Percentiles rank a stretch among this genome's conserved stretches.
Conservation (phyloP, 2,113 vertebrate species). For the Naja naja region DNA sequence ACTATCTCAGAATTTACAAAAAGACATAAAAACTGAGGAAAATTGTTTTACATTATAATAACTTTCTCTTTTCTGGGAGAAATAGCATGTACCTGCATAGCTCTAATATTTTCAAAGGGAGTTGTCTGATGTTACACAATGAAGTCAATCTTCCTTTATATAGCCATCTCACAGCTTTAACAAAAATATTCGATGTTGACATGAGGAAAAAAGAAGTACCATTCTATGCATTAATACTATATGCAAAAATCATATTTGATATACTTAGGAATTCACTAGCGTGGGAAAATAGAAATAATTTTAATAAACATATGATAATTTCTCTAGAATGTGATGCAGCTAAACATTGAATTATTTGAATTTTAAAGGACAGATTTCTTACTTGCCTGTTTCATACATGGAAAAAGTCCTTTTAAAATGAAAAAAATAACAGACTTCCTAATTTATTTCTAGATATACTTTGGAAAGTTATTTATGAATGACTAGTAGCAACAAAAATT, state of each 20-base stretch:
- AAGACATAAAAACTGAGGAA: neutral
- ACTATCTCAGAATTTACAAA: neutral
- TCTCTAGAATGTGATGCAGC: conserved; percentile 49
- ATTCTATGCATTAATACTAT: conserved; percentile 39
- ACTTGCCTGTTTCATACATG: neutral
- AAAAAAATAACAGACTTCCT: neutral
- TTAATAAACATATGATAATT: conserved; percentile 40
- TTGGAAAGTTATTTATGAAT: neutral
- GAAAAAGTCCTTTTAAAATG: neutral
- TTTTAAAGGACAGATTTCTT: neutral
- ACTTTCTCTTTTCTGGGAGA: neutral
- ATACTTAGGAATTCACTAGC: conserved; percentile 33
- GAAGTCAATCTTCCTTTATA: conserved; percentile 60
- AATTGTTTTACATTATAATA: neutral
- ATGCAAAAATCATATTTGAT: conserved; percentile 37
- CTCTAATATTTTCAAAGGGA: conserved; percentile 50
- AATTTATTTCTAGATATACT: neutral
- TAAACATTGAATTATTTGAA: conserved; percentile 41
- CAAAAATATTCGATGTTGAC: conserved; percentile 62
- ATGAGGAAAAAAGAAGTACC: conserved; percentile 56
- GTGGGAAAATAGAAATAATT: conserved; percentile 58
- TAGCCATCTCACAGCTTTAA: conserved; percentile 54
- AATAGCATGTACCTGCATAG: conserved; percentile 51
- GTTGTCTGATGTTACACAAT: conserved; percentile 58
- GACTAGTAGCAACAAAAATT: neutral